Evolutionary conservation across 2,888 invertebrate genomes (phyloP), one percentile per base, ranked within the genome.

Genomic region (Rhabditophanes sp.): DNA sequence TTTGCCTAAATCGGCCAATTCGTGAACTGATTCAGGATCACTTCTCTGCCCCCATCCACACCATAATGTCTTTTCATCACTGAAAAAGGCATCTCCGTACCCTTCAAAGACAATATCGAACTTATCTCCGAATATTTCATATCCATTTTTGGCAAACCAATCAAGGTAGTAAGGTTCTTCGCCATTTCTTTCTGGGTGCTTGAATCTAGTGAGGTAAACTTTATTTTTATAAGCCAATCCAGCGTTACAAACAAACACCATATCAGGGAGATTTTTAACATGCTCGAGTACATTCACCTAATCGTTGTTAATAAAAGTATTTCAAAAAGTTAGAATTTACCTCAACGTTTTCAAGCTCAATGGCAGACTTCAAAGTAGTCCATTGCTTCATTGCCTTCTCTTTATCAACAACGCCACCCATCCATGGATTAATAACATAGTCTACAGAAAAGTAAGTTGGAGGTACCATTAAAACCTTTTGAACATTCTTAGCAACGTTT

Each of bases 21-120:
- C n/a, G n/a, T n/a, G n/a, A n/a, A n/a, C n/a, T n/a, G n/a, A n/a
- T n/a, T n/a, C n/a, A n/a, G n/a, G n/a, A n/a, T n/a, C n/a, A n/a
- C n/a, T n/a, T n/a, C n/a, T n/a, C 6, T 41, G 42, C 14, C 64
- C 64, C 30, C 46, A 63, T 1, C 65, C 64, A 6, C 64, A 64
- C 55, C 56, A 63, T 2, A 64, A 43, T 4, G 51, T 55, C 16
- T 52, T 32, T 9, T 46, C 42, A 25, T 48, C 47, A 4, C 53
- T 48, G 46, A 64, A 64, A n/a, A 51, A 48, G 1, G 65, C 62
- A 30, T 64, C 64, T 17, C 64, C 64, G 9, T 65, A 64, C 7
- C 64, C 62, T 35, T 64, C 58, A 34, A 51, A 49, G n/a, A n/a
- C n/a, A n/a, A n/a, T n/a, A n/a, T n/a, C n/a, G n/a, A n/a, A n/a